These are phyloP conservation scores for Leucania comma DNA, from an alignment of 2,888 invertebrate genomes.

Conservation along the genomic window DNA sequence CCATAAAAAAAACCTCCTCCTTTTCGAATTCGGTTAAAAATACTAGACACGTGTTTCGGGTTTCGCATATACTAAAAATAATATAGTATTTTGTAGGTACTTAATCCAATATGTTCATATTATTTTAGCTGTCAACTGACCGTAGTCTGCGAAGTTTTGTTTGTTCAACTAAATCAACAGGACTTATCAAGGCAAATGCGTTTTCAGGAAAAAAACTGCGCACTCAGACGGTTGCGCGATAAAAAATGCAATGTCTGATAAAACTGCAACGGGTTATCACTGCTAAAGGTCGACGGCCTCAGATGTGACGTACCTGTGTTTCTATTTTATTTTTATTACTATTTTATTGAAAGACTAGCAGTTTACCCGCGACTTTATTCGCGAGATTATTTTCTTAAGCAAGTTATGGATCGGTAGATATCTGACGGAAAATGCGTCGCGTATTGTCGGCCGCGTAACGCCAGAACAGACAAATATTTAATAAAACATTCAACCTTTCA, in stretches of 20 bases:
- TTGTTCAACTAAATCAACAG: conserved; percentile 36
- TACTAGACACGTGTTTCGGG: too few relatives aligned
- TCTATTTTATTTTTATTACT: neutral
- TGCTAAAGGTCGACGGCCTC: conserved; percentile 35
- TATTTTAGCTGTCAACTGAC: conserved; percentile 32
- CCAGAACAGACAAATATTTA: too few relatives aligned
- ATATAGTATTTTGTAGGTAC: too few relatives aligned
- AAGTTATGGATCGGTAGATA: too few relatives aligned
- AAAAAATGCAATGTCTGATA: conserved; percentile 72
- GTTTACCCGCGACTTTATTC: too few relatives aligned
- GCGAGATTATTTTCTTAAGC: too few relatives aligned
- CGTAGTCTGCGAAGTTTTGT: conserved; percentile 16
- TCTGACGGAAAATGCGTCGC: too few relatives aligned
- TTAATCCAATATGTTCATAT: conserved; percentile 35
- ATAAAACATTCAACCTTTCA: too few relatives aligned
- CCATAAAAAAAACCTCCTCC: too few relatives aligned
- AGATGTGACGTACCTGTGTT: neutral
- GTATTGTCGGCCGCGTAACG: too few relatives aligned
- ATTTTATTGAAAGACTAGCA: conserved; percentile 2
- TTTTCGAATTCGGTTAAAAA: too few relatives aligned
- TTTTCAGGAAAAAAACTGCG: conserved; percentile 68
- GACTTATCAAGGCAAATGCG: conserved; percentile 63
- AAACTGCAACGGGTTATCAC: conserved; percentile 63
- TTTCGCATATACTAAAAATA: too few relatives aligned
- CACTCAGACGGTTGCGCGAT: conserved; percentile 72